These are phyloP conservation scores for Vulpes ferrilata DNA, from an alignment of 2,113 vertebrate genomes.

Conservation along the genomic window DNA sequence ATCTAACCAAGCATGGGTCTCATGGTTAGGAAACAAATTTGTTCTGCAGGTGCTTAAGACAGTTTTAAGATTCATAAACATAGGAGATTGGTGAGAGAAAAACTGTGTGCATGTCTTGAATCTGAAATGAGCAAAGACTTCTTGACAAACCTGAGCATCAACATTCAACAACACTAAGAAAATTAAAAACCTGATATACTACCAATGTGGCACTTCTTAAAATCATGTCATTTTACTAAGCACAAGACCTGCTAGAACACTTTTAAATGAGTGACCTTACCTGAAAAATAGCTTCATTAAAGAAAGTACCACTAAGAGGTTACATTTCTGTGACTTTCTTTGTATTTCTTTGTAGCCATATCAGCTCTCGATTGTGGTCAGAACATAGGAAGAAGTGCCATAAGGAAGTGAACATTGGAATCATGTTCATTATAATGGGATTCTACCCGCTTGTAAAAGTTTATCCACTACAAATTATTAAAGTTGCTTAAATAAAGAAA, in stretches of 20 bases:
- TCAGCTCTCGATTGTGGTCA: not conserved
- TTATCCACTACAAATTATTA: not conserved
- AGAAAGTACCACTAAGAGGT: not conserved
- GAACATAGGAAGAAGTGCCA: not conserved
- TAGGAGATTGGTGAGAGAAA: not conserved
- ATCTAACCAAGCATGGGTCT: not conserved
- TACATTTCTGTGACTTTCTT: not conserved
- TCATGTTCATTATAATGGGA: not conserved
- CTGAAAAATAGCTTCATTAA: conserved; percentile 29
- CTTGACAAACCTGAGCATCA: not conserved
- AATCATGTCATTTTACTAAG: conserved; percentile 3
- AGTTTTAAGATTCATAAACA: not conserved
- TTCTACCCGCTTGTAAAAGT: conserved; percentile 1
- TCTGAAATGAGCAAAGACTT: conserved; percentile 22
- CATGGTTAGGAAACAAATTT: not conserved
- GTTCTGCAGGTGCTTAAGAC: not conserved
- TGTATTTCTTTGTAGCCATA: not conserved
- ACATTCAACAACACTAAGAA: not conserved
- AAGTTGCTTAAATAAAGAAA: conserved; percentile 10
- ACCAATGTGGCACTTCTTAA: not conserved
- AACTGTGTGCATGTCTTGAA: not conserved
- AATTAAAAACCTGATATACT: not conserved
- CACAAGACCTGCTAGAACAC: not conserved
- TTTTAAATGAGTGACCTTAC: not conserved
- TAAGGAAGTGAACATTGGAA: not conserved